Evolutionary conservation across 2,797 vertebrate genomes (phyloP).

Genomic region (Acanthis flammea): DNA sequence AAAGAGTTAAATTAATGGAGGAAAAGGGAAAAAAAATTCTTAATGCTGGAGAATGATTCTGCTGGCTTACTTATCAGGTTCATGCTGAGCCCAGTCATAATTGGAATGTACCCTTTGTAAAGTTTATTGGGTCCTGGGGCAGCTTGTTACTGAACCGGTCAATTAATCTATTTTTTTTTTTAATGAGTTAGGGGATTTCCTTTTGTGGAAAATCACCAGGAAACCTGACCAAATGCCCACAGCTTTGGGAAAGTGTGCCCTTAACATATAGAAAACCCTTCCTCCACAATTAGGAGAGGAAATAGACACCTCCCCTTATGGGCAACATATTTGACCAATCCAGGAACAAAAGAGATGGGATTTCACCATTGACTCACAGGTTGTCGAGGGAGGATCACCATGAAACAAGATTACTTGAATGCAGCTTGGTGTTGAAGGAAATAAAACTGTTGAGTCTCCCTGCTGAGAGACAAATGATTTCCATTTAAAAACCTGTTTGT

Average conservation of each 20-base stretch:
- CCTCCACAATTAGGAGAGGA: constrained; percentile 66
- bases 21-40: constrained; percentile 22
- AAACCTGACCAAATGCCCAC: constrained; percentile 87
- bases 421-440: constrained; percentile 58
- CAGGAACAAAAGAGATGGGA: constrained; percentile 79
- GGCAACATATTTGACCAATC: constrained; percentile 87
- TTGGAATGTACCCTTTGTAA: constrained; percentile 88
- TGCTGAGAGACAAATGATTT: constrained; percentile 86
- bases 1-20: constrained; percentile 32
- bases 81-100: constrained; percentile 83
- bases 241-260: constrained; percentile 78
- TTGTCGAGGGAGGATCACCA: constrained; percentile 49
- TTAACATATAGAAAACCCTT: constrained; percentile 63
- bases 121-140: constrained; percentile 94
- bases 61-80: constrained; percentile 59
- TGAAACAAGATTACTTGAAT: constrained; percentile 56
- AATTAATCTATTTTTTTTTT: constrained; percentile 96
- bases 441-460: constrained; percentile 76
- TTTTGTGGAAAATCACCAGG: constrained; percentile 85
- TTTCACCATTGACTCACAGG: constrained; percentile 60
- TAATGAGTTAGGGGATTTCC: constrained; percentile 97
- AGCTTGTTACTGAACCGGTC: constrained; percentile 92
- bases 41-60: constrained; percentile 41
- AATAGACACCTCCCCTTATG: constrained; percentile 74
- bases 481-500: constrained; percentile 81